Evolutionary conservation across 1,140 invertebrate genomes (phyloP), one percentile per base, ranked within the genome.

Genomic region (Bactericera cockerelli): DNA sequence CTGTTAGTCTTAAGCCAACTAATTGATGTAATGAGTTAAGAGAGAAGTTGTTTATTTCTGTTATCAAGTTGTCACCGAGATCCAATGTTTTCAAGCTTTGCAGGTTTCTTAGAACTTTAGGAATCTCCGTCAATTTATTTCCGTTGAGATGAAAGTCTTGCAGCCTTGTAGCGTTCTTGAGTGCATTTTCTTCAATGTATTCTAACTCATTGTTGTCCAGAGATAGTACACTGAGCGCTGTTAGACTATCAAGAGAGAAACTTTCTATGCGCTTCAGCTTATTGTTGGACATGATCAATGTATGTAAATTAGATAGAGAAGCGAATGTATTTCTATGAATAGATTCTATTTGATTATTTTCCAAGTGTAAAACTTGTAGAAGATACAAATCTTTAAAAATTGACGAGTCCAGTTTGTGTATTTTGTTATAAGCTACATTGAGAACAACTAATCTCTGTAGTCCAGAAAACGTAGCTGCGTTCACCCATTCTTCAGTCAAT

Each of bases 101-200:
- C 59, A 93, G 81, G 67, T 83, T 81, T 66, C 78, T 78, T 21
- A 95, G 70, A n/a, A 87, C 88, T 64, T 81, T 77, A n/a, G 93
- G 93, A 53, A 97, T 81, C 62, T 80, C 75, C 62, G 79, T 77
- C 61, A 96, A 74, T 68, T 84, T 81, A 72, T 97, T 97, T 64
- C 85, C 82, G 72, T 91, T 88, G 55, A 95, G 75, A 75, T 93
- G 88, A 55, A 97, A 74, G 70, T 93, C 89, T 72, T 89, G 83
- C 57, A 96, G 73, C 61, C 81, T 83, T 53, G 84, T 84, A 66
- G 85, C 85, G 70, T 92, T 96, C 70, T 79, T 80, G 62, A 94
- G 80, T 24, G 91, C 82, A 65, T 86, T 82, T 54, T 79, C 75
- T 65, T 90, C 83, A 63, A 94, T 79, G 67, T 77, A 79, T 39